These are phyloP conservation scores for Thymelicus lineola DNA, from an alignment of 2,888 invertebrate species.

Conservation along the genomic window DNA sequence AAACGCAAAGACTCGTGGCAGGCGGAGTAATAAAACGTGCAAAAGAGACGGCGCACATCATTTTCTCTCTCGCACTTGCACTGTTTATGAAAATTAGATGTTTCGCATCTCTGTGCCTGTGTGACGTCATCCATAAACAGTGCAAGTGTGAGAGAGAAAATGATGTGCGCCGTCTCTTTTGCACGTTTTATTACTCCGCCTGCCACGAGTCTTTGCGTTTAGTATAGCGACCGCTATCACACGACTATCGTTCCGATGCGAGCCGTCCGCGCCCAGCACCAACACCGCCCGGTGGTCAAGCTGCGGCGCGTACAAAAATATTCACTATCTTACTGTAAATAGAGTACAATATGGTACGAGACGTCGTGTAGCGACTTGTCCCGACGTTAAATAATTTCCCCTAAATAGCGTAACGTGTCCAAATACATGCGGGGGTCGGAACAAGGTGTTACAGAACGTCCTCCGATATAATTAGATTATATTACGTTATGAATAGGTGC, in stretches of 20 bases:
- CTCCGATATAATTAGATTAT: slow-evolving; percentile 28
- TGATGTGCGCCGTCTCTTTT: too few species aligned
- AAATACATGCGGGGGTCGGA: background rate
- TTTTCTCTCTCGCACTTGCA: too few species aligned
- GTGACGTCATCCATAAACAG: too few species aligned
- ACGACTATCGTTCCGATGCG: background rate
- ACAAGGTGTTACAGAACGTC: slow-evolving; percentile 13
- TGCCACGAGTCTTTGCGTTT: too few species aligned
- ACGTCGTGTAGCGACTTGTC: background rate
- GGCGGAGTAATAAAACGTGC: too few species aligned
- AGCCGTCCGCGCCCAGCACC: slow-evolving; percentile 67
- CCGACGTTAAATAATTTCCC: background rate
- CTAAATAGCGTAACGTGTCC: too few species aligned
- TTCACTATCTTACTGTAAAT: slow-evolving; percentile 40
- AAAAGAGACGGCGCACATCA: too few species aligned
- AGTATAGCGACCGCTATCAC: slow-evolving; percentile 1
- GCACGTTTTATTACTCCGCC: too few species aligned
- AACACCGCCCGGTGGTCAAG: slow-evolving; percentile 78
- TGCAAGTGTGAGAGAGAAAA: too few species aligned
- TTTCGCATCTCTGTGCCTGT: too few species aligned
- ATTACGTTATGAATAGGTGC: slow-evolving; percentile 30
- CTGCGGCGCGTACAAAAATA: slow-evolving; percentile 64
- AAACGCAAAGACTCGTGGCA: too few species aligned
- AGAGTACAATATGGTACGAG: slow-evolving; percentile 12
- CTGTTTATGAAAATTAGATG: too few species aligned